A percentile compares a stretch with the other conserved stretches of the same genome.
These are phyloP conservation scores for Leucozona laternaria DNA, from an alignment of 2,888 invertebrate genomes.

Conservation along the genomic window DNA sequence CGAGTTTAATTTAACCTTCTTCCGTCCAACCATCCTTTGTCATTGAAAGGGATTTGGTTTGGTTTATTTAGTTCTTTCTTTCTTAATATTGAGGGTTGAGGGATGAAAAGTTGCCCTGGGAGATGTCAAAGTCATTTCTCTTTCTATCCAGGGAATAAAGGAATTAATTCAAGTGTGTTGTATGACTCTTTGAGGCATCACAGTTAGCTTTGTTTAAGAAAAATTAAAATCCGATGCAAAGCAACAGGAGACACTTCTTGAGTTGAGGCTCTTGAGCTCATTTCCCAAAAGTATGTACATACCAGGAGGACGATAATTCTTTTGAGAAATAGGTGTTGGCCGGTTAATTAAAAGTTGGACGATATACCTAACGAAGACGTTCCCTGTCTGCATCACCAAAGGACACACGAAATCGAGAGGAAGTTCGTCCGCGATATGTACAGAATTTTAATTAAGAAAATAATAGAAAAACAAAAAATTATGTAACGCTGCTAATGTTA, in stretches of 20 bases:
- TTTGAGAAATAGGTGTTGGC: slow-evolving; percentile 53
- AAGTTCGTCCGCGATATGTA: slow-evolving; percentile 51
- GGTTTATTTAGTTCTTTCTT: slow-evolving; percentile 1
- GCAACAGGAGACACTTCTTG: slow-evolving; percentile 45
- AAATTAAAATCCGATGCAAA: slow-evolving; percentile 42
- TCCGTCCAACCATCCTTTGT: slow-evolving; percentile 20
- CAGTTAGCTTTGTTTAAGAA: neutral
- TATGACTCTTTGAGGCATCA: slow-evolving; percentile 23
- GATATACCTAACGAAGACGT: slow-evolving; percentile 39
- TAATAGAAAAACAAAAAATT: slow-evolving; percentile 10
- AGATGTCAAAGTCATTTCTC: slow-evolving; percentile 11
- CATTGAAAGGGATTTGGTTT: slow-evolving; percentile 29
- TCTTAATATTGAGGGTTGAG: neutral
- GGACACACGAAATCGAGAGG: slow-evolving; percentile 28
- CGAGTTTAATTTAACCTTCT: slow-evolving; percentile 52
- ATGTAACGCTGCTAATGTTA: slow-evolving; percentile 53
- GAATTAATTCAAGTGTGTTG: slow-evolving; percentile 21
- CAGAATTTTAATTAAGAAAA: slow-evolving; percentile 72
- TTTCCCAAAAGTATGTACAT: neutral
- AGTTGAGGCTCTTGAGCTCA: neutral
- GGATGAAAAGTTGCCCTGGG: slow-evolving; percentile 16
- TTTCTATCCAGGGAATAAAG: neutral
- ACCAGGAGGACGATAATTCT: slow-evolving; percentile 11
- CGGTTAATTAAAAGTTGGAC: slow-evolving; percentile 72
- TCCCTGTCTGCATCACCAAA: slow-evolving; percentile 15